Conservation (phyloP, 2,888 invertebrate species). For the Halocaridina rubra region DNA sequence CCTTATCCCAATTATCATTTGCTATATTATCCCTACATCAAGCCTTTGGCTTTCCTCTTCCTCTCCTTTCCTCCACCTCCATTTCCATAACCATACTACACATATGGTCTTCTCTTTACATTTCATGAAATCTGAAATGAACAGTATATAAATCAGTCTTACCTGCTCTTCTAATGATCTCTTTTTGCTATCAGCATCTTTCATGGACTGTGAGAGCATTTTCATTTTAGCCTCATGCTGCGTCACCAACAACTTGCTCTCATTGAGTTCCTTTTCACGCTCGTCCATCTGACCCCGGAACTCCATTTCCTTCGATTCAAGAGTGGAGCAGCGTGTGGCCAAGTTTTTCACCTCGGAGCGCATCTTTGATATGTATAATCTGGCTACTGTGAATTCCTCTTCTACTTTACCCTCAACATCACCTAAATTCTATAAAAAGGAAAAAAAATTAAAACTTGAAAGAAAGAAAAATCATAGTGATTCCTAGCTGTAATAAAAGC, state of each 20-base stretch:
- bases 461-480: too few relatives aligned
- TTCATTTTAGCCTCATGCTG: slow-evolving; percentile 98
- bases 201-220: slow-evolving; percentile 92
- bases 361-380: slow-evolving; percentile 97
- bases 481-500: too few relatives aligned
- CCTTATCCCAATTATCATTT: too few relatives aligned
- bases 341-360: slow-evolving; percentile 98
- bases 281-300: slow-evolving; percentile 77
- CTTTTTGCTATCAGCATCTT: slow-evolving; percentile 94
- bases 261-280: slow-evolving; percentile 91
- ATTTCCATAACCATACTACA: too few relatives aligned
- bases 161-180: slow-evolving; percentile 88
- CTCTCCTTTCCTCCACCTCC: too few relatives aligned
- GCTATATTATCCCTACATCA: too few relatives aligned
- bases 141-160: background rate
- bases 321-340: slow-evolving; percentile 86
- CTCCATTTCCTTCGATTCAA: slow-evolving; percentile 84
- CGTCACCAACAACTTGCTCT: slow-evolving; percentile 89
- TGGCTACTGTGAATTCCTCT: slow-evolving; percentile 98
- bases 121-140: too few relatives aligned
- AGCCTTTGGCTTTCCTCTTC: too few relatives aligned
- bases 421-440: slow-evolving; percentile 42
- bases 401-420: slow-evolving; percentile 78
- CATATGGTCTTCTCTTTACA: too few relatives aligned
- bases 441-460: background rate